Evolutionary conservation across 2,113 vertebrate species (phyloP), one percentile per base, ranked within the genome.

Genomic region (Saimiri boliviensis): DNA sequence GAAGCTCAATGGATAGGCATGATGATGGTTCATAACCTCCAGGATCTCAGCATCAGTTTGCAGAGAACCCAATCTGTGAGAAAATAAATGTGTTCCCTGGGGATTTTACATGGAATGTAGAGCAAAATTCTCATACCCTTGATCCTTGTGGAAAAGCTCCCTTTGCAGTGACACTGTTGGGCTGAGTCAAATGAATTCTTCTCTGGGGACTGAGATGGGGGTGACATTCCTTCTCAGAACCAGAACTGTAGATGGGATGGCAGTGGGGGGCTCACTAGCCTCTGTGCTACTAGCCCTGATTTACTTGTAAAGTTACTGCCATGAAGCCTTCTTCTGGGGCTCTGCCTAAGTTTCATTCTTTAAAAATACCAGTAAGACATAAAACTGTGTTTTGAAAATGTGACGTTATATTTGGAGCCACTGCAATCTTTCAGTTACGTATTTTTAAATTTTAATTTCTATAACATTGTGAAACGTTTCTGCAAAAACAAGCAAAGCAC

Each of bases 371-470:
- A 6, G 14, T 13, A 42, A 83, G 23, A 7, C 56, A 40, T 4
- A 20, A 21, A 13, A 27, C 21, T 60, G 20, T 32, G 32, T 73
- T 58, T 81, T 40, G 12, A 19, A 56, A 73, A 37, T 0, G 1
- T 32, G 23, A 8, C 20, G 3, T 56, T 37, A 20, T 0, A 11
- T 47, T 47, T 60, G 21, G 16, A 42, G 6, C 21, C 16, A n/a
- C 17, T 23, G 6, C 14, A 56, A 49, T 32, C 35, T 1, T 74
- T 82, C 21, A 5, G 30, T 56, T 30, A 12, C 37, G 68, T 47
- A 17, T n/a, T 87, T 71, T 54, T 37, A 93, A 77, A 63, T 60
- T 30, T 11, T n/a, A 23, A 40, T 80, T 94, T 66, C 90, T 60
- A 6, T 14, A 56, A 73, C 30, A 40, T 19, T 56, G 1, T 1